A percentile compares a stretch with the other conserved stretches of the same genome.
Evolutionary conservation across 2,113 vertebrate species (phyloP).

Genomic region (Synodontis membranacea): DNA sequence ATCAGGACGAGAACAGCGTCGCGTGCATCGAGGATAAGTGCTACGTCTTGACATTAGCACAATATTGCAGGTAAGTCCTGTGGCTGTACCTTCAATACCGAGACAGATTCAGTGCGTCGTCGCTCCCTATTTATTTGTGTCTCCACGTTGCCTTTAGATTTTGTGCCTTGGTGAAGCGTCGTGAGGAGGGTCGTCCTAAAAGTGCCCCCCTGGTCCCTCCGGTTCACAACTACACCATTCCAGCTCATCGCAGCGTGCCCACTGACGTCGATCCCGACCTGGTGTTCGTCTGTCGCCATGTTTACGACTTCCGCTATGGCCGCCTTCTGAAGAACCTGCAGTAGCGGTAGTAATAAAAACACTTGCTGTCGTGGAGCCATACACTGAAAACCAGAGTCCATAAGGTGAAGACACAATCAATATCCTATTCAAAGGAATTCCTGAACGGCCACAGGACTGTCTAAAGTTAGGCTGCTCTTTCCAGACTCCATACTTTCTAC

Average conservation of each 20-base stretch:
- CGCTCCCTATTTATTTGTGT: neutral
- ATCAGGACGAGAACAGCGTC: constrained; percentile 98
- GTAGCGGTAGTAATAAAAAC: constrained; percentile 69
- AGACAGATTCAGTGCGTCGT: neutral
- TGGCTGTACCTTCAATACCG: neutral
- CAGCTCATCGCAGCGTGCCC: constrained; percentile 91
- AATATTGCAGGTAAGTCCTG: constrained; percentile 93
- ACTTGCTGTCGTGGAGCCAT: constrained; percentile 47
- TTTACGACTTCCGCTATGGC: constrained; percentile 96
- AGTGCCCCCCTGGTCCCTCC: constrained; percentile 88
- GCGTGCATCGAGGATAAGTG: constrained; percentile 99
- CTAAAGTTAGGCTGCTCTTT: constrained; percentile 32
- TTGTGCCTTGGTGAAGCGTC: constrained; percentile 98
- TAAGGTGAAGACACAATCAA: constrained; percentile 53
- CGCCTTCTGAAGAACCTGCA: constrained; percentile 98
- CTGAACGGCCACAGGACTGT: constrained; percentile 39
- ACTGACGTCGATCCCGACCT: constrained; percentile 91
- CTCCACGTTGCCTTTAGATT: constrained; percentile 76
- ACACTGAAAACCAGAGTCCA: constrained; percentile 51
- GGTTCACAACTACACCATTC: constrained; percentile 82
- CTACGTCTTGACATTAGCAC: constrained; percentile 95
- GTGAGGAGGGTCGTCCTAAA: constrained; percentile 85
- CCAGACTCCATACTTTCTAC: constrained; percentile 18
- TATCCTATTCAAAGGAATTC: constrained; percentile 22
- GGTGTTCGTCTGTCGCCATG: constrained; percentile 97